Conservation (phyloP, 2,888 invertebrate genomes). For the Conus canariensis region DNA sequence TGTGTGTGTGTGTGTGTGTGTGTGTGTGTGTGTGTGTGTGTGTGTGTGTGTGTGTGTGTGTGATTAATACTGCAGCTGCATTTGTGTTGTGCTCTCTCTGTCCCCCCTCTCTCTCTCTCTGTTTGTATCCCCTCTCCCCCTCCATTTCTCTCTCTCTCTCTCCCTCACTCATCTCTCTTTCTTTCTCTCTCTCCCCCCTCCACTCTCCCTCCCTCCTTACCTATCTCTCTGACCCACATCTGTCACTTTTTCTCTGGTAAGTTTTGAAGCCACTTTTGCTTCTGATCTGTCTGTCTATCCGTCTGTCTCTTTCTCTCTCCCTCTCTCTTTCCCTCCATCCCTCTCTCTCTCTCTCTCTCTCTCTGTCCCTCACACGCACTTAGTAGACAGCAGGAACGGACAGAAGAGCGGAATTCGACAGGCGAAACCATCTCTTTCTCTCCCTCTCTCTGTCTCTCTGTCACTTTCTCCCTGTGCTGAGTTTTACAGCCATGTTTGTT, state of each 20-base stretch:
- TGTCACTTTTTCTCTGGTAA: too few relatives aligned
- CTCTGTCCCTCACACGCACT: not conserved
- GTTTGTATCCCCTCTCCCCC: not conserved
- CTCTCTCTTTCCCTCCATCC: not conserved
- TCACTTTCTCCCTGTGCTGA: not conserved
- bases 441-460: not conserved
- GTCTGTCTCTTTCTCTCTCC: not conserved
- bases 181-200: not conserved
- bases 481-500: too few relatives aligned
- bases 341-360: conserved; percentile 7
- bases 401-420: too few relatives aligned
- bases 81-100: too few relatives aligned
- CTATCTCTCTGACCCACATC: not conserved
- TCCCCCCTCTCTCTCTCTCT: not conserved
- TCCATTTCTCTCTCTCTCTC: not conserved
- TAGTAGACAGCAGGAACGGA: not conserved
- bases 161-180: not conserved
- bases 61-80: too few relatives aligned
- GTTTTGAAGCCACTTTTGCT: not conserved
- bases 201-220: not conserved
- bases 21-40: too few relatives aligned
- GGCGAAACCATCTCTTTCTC: not conserved
- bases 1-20: too few relatives aligned
- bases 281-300: not conserved
- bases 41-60: too few relatives aligned